Conservation (phyloP, 2,113 vertebrate species). For the Geococcyx californianus region DNA sequence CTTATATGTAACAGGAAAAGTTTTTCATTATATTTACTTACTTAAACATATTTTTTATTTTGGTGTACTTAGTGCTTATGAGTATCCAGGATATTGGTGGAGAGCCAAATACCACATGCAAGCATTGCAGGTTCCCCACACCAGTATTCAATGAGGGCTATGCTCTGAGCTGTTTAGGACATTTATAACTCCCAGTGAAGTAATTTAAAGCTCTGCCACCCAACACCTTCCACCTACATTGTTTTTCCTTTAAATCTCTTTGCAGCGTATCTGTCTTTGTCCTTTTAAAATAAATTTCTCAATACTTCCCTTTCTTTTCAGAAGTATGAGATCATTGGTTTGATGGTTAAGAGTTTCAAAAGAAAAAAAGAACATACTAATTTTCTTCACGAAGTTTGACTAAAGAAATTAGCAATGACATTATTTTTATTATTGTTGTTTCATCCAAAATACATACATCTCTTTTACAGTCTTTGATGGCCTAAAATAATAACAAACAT, state of each 20-base stretch:
- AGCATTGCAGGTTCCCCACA: background rate
- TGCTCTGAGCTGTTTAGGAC: background rate
- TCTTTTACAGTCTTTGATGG: background rate
- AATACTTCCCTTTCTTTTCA: constrained; percentile 9
- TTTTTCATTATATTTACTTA: background rate
- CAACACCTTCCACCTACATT: background rate
- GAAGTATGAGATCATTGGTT: constrained; percentile 27
- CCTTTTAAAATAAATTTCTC: constrained; percentile 23
- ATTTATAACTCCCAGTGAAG: background rate
- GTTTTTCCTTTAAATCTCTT: constrained; percentile 6
- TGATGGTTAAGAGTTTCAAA: constrained; percentile 10
- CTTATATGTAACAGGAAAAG: background rate
- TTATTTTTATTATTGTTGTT: background rate
- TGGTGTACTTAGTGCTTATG: background rate
- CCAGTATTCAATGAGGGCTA: background rate
- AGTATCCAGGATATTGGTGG: background rate
- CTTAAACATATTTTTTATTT: background rate
- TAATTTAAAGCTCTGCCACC: background rate
- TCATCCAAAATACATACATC: background rate
- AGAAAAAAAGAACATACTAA: background rate
- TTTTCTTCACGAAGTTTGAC: background rate
- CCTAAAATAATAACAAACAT: background rate
- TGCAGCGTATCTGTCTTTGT: background rate
- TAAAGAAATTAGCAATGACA: background rate
- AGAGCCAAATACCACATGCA: background rate